Evolutionary conservation across 1,140 invertebrate species (phyloP), one percentile per base, ranked within the genome.

Genomic region (Euglossa dilemma): DNA sequence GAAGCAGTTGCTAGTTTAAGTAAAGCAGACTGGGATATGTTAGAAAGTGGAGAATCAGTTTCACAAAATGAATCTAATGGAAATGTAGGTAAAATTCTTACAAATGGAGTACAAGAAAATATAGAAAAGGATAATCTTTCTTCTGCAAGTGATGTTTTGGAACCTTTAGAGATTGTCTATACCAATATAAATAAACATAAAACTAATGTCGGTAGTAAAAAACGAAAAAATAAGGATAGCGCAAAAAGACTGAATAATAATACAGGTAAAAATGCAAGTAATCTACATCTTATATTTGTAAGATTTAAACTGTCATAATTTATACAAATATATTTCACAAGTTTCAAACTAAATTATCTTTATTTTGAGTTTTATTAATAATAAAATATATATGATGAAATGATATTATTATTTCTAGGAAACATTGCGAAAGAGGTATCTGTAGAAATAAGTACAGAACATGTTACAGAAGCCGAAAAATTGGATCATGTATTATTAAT

Each of bases 1-100:
- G 82, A 90, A 74, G 67, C 69, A 28, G 59, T 91, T 16, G 59
- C 76, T n/a, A 90, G 69, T 59, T 74, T 91, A 47, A 89, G 73
- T 67, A 86, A 88, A 73, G 83, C 82, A 45, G 83, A 80, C 2
- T 91, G 90, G 90, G 81, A 91, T 47, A 85, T 71, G 57, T 85
- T 89, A 18, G 78, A 76, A 9, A 76, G n/a, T 36, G 63, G 47
- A 23, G 36, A 61, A 50, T 18, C 16, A 57, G 67, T 36, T 61
- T 6, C 63, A 20, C 45, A 67, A 16, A 20, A 23, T 47, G n/a
- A 45, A 20, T 16, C 57, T 11, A 64, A 47, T 8, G 20, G 4
- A 50, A 25, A 70, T 63, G 43, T 50, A 52, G 12, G 11, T 9
- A 25, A 50, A 45, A 18, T 16, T 47, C 0, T 50, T 0, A 43